phyloP scores from a whole-genome alignment of 1,140 invertebrate genomes.

The Aethina tumida region DNA sequence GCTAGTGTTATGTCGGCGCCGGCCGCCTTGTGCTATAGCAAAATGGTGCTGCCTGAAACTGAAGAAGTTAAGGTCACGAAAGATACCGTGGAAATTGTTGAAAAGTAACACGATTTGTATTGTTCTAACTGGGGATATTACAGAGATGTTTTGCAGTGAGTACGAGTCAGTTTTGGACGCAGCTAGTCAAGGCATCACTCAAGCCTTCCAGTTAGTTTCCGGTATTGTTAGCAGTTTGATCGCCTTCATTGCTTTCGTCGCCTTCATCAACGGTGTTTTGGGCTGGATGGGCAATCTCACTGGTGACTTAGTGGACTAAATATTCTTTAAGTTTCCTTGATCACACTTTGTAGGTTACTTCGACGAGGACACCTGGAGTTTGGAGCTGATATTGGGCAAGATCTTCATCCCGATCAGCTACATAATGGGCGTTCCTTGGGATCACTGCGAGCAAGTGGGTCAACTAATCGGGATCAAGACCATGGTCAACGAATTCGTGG shows the following conservation, averaged over 20 bases:
- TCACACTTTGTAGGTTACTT: conserved; percentile 19
- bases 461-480: conserved; percentile 81
- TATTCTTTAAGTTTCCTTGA: conserved; percentile 2
- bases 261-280: conserved; percentile 72
- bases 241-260: conserved; percentile 79
- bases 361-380: conserved; percentile 34
- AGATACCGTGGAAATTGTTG: conserved; percentile 32
- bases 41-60: conserved; percentile 86
- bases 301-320: conserved; percentile 37
- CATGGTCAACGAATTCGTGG: conserved; percentile 87
- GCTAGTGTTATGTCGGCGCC: conserved; percentile 94
- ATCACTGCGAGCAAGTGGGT: conserved; percentile 68
- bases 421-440: conserved; percentile 67
- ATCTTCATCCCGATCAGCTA: conserved; percentile 68
- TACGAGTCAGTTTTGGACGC: conserved; percentile 81
- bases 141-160: conserved; percentile 44
- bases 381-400: conserved; percentile 71
- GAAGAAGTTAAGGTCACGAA: conserved; percentile 60
- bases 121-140: background rate
- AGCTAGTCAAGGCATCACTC: conserved; percentile 74
- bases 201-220: conserved; percentile 71
- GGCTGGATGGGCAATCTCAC: conserved; percentile 71
- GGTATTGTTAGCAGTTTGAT: conserved; percentile 88
- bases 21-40: conserved; percentile 77
- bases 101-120: conserved; percentile 14